Conservation (phyloP, 2,888 invertebrate genomes). For the Ormyrus labotus region DNA sequence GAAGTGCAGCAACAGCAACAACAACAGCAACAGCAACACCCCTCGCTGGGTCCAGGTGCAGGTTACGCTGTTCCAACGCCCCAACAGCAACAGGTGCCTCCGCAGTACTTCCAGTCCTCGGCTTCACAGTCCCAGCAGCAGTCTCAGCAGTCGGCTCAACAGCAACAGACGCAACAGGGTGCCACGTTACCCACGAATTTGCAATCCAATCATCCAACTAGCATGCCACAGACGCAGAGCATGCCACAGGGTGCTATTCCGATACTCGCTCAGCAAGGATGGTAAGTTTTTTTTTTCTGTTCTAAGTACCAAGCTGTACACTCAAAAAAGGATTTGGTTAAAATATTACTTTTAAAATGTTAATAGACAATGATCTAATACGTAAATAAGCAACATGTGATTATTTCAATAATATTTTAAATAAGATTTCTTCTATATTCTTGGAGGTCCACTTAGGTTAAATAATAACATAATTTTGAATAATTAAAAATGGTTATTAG, state of each 20-base stretch:
- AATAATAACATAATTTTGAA: no score
- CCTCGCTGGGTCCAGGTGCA: background rate
- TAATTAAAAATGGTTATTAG: no score
- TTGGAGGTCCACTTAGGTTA: no score
- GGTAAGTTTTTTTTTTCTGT: constrained; percentile 29
- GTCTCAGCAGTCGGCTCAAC: constrained; percentile 60
- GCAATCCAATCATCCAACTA: constrained; percentile 77
- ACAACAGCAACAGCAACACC: constrained; percentile 58
- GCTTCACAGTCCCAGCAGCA: constrained; percentile 51
- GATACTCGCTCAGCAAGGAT: constrained; percentile 75
- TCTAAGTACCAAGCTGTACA: no score
- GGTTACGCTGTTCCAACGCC: constrained; percentile 62
- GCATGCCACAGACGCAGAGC: constrained; percentile 78
- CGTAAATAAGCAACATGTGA: no score
- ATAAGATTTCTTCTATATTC: background rate
- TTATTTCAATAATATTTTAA: background rate
- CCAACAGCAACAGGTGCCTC: constrained; percentile 59
- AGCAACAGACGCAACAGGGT: constrained; percentile 77
- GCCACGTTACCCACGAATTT: constrained; percentile 80
- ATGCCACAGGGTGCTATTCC: constrained; percentile 80
- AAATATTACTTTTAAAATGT: background rate
- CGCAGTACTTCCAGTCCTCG: constrained; percentile 67
- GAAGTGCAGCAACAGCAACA: constrained; percentile 69
- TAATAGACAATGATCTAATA: background rate
- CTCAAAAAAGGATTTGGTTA: no score